Percentiles rank a stretch among this genome's conserved stretches.
Conservation (phyloP, 2,888 invertebrate species). For the Chaetoderma sp. region DNA sequence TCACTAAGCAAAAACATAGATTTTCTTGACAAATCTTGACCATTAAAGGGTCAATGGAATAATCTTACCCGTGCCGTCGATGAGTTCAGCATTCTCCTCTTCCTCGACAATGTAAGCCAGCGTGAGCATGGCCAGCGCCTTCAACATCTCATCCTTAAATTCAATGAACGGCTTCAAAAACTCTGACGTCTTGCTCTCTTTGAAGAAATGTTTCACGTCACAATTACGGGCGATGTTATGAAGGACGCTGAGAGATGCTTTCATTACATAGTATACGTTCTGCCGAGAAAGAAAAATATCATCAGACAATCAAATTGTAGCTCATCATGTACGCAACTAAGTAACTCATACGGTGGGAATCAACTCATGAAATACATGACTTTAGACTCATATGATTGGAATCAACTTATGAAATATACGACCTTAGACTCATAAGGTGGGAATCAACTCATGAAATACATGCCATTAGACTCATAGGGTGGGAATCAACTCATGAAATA, state of each 20-base stretch:
- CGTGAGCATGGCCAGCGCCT: slow-evolving; percentile 56
- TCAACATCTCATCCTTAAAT: slow-evolving; percentile 59
- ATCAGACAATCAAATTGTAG: too few species aligned
- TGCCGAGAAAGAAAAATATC: slow-evolving; percentile 35
- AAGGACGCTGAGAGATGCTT: slow-evolving; percentile 62
- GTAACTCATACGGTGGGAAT: too few species aligned
- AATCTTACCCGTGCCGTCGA: slow-evolving; percentile 60
- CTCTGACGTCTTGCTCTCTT: slow-evolving; percentile 58
- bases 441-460: too few species aligned
- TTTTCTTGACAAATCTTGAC: too few species aligned
- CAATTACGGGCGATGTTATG: slow-evolving; percentile 62
- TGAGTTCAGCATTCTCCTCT: slow-evolving; percentile 53
- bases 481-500: too few species aligned
- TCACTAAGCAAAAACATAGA: too few species aligned
- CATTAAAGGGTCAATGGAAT: too few species aligned
- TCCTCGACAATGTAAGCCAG: slow-evolving; percentile 59
- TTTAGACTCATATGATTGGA: too few species aligned
- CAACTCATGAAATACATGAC: too few species aligned
- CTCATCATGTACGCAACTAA: too few species aligned
- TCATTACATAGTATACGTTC: slow-evolving; percentile 64
- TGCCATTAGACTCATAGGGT: too few species aligned
- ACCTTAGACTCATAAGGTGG: background rate
- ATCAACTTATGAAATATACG: background rate
- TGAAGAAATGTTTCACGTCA: slow-evolving; percentile 56
- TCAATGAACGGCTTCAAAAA: slow-evolving; percentile 54